These are phyloP conservation scores for Butorides virescens DNA, from an alignment of 2,113 vertebrate species.

Conservation along the genomic window DNA sequence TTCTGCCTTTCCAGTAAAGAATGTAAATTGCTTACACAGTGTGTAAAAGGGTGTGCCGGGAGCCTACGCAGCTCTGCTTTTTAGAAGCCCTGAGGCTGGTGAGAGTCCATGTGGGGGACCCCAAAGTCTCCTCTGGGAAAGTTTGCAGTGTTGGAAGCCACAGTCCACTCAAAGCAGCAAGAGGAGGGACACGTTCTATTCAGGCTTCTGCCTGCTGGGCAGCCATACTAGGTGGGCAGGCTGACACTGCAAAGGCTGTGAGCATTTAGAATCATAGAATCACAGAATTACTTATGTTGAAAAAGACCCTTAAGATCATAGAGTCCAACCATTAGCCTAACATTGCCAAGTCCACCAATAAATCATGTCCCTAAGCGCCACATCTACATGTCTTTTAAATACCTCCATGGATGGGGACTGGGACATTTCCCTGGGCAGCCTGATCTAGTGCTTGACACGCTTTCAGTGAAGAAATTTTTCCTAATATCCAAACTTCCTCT, in stretches of 20 bases:
- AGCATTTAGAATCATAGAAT: neutral
- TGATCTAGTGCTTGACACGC: neutral
- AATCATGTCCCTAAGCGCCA: neutral
- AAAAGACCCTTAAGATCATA: neutral
- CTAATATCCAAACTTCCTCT: neutral
- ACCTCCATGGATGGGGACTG: neutral
- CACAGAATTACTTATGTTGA: neutral
- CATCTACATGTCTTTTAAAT: neutral
- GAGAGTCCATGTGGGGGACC: neutral
- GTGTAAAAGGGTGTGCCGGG: neutral
- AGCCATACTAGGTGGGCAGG: neutral
- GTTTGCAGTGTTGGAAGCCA: neutral
- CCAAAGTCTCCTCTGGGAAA: neutral
- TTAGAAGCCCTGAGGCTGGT: neutral
- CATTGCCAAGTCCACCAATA: neutral
- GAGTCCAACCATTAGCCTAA: neutral
- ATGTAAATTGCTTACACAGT: neutral
- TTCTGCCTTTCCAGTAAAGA: conserved; percentile 14
- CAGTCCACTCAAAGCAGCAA: neutral
- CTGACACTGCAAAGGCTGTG: neutral
- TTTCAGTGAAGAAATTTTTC: neutral
- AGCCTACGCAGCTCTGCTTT: neutral
- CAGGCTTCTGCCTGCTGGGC: neutral
- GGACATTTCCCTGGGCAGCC: neutral
- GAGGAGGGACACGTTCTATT: fast-evolving